Evolutionary conservation across 1,140 invertebrate species (phyloP), one percentile per base, ranked within the genome.

Genomic region (Sinonovacula constricta): DNA sequence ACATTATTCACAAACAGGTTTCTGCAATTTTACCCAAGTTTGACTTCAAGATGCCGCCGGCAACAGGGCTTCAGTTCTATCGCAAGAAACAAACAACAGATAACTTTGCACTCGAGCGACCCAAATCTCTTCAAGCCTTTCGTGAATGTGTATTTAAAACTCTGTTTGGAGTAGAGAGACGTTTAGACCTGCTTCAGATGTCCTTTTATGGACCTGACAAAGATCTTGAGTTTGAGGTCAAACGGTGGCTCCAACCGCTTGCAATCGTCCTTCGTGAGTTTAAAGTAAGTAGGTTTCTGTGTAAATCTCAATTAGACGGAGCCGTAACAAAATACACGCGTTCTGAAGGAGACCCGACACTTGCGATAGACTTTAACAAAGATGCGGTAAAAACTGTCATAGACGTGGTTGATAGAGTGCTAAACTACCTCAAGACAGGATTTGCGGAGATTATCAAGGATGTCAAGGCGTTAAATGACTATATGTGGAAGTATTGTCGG

Each of bases 71-170:
- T 15, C 72, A 81, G 22, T 87, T 87, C 57, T 87, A 78, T 60
- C 81, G 86, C 5, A 86, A 86, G 53, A 62, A 70, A 7, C 86
- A 87, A 45, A 81, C 81, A 12, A 34, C 86, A 12, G 80, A 82
- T 18, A 33, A 72, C 10, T 68, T 87, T 30, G 79, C 65, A 0
- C 33, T 39, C 0, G 86, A 87, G 60, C 60, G 83, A 31, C 86
- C 86, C 0, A 79, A 87, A 57, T 84, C 76, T 26, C 75, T 87
- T 15, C 59, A 67, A 36, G 75, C 80, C 7, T 84, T 87, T 22
- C 78, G 84, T 51, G 56, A 65, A n/a, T 81, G 81, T 33, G 80
- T 84, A 12, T 26, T 51, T 1, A 66, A 85, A 22, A 80, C 69
- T 18, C 31, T 83, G 0, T 56, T 66, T 2, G 66, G 45, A 3